Evolutionary conservation across 30 jellyfish, hydroid and myxozoan species (phyloP).

Genomic region (Pseudorhiza aurosa): DNA sequence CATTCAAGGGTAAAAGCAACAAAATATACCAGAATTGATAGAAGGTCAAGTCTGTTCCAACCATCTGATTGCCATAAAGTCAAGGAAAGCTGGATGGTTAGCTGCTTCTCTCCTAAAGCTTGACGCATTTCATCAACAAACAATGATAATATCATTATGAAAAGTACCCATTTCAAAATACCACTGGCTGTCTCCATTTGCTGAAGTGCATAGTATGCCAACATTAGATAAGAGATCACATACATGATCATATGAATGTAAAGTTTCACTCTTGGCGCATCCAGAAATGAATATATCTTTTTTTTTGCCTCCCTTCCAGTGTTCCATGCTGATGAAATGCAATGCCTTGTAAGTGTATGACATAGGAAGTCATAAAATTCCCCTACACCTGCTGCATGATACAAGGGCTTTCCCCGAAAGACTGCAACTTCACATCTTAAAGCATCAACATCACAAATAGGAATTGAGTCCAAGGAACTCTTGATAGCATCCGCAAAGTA

Average conservation of each 20-base stretch:
- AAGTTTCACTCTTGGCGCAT: neutral
- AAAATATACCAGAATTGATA: neutral
- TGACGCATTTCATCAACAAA: neutral
- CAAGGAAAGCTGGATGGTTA: neutral
- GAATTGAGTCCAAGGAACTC: neutral
- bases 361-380: neutral
- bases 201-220: conserved; percentile 3
- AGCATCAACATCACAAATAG: neutral
- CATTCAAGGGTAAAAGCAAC: neutral
- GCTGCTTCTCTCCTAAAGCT: conserved; percentile 9
- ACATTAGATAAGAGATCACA: neutral
- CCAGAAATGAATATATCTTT: too few species aligned
- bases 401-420: conserved; percentile 5
- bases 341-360: neutral
- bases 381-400: conserved; percentile 3
- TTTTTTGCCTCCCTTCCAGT: too few species aligned
- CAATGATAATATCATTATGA: neutral
- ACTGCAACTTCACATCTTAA: neutral
- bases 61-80: neutral
- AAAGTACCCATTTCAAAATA: neutral
- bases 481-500: neutral
- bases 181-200: neutral
- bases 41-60: neutral
- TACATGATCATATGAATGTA: neutral
- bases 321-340: neutral